Percentiles rank a stretch among this genome's conserved stretches.
Evolutionary conservation across 2,888 invertebrate genomes (phyloP).

Genomic region (Euclidia mi): DNA sequence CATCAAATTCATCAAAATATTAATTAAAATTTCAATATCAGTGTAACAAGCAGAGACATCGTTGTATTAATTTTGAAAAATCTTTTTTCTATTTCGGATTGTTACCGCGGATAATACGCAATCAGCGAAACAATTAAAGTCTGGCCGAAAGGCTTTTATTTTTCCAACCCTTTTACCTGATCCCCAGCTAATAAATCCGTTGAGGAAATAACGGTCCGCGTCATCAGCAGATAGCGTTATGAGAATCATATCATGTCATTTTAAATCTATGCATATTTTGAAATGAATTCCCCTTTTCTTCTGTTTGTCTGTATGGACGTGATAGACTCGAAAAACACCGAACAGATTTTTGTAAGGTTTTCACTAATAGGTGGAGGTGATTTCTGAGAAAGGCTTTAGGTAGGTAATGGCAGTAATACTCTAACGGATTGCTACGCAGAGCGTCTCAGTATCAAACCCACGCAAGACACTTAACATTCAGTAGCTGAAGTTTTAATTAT

Average conservation of each 20-base stretch:
- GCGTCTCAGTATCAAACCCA: no score
- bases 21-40: slow-evolving; percentile 1
- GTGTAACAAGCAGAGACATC: slow-evolving; percentile 9
- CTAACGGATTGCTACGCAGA: no score
- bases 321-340: no score
- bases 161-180: slow-evolving; percentile 64
- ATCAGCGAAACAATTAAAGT: slow-evolving; percentile 72
- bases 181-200: slow-evolving; percentile 65
- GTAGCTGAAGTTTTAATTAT: no score
- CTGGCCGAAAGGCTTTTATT: slow-evolving; percentile 58
- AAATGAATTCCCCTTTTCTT: no score
- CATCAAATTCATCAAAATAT: background rate
- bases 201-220: slow-evolving; percentile 43
- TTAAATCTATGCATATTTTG: no score
- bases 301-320: no score
- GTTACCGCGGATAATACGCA: slow-evolving; percentile 64
- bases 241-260: background rate
- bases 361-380: no score
- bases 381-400: no score
- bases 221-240: slow-evolving; percentile 13
- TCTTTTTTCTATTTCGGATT: slow-evolving; percentile 50
- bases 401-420: no score
- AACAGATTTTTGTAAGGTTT: no score
- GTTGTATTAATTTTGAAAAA: slow-evolving; percentile 33
- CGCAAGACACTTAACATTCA: no score